phyloP scores from a whole-genome alignment of 2,797 vertebrate genomes.

The Aulostomus chinensis region DNA sequence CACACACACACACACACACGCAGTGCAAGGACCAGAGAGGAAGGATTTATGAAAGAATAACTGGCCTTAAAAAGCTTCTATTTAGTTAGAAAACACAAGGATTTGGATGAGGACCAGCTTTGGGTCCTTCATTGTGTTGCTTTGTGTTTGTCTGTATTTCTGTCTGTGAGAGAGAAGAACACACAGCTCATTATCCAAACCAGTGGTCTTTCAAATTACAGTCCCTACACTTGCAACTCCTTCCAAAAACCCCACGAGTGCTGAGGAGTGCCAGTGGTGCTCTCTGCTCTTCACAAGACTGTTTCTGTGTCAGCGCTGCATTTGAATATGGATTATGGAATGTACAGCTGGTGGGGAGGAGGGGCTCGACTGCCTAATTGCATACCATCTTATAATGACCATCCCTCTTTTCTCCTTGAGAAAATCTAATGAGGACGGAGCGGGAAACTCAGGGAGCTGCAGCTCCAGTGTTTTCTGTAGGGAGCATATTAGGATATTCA shows the following conservation, averaged over 20 bases:
- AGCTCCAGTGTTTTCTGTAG: constrained; percentile 18
- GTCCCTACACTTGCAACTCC: constrained; percentile 21
- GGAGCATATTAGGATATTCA: constrained; percentile 16
- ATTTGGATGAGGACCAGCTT: constrained; percentile 27
- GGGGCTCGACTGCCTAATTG: constrained; percentile 55
- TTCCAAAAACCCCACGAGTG: constrained; percentile 7
- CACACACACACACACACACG: constrained; percentile 5
- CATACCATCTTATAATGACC: constrained; percentile 56
- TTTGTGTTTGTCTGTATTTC: constrained; percentile 31
- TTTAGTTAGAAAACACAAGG: constrained; percentile 7
- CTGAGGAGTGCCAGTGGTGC: constrained; percentile 20
- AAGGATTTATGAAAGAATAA: constrained; percentile 19
- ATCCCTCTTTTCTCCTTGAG: constrained; percentile 22
- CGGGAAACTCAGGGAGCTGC: constrained; percentile 19
- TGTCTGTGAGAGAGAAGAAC: constrained; percentile 17
- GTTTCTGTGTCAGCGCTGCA: constrained; percentile 48
- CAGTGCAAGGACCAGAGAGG: constrained; percentile 28
- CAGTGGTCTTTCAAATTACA: constrained; percentile 39
- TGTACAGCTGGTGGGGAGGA: constrained; percentile 46
- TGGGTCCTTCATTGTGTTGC: constrained; percentile 20
- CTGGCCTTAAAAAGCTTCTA: constrained; percentile 4
- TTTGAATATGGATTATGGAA: constrained; percentile 68
- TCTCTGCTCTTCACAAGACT: constrained; percentile 19
- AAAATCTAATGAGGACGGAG: constrained; percentile 44
- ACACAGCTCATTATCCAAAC: constrained; percentile 35